These are phyloP conservation scores for Champsocephalus esox DNA, from an alignment of 2,797 vertebrate species.

Conservation along the genomic window DNA sequence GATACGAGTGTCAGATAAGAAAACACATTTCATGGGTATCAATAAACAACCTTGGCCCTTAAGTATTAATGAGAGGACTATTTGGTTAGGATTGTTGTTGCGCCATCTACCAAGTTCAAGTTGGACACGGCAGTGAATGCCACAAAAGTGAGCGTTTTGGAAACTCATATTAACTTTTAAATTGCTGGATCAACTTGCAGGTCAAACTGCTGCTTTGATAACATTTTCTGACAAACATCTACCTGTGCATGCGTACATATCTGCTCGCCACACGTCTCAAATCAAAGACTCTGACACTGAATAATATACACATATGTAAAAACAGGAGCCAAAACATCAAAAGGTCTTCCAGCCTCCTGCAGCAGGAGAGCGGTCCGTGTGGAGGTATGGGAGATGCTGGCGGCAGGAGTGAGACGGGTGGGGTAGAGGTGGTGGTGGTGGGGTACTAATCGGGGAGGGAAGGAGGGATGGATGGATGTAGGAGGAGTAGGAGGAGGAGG, in stretches of 20 bases:
- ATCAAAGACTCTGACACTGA: constrained; percentile 18
- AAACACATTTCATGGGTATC: too few species aligned
- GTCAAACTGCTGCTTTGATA: not conserved
- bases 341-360: constrained; percentile 30
- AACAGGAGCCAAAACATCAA: constrained; percentile 29
- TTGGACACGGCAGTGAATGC: not conserved
- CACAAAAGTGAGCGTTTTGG: not conserved
- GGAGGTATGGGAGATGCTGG: constrained; percentile 67
- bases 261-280: not conserved
- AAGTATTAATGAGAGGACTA: not conserved
- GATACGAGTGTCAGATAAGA: too few species aligned
- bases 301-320: not conserved
- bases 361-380: constrained; percentile 30
- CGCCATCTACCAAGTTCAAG: constrained; percentile 10
- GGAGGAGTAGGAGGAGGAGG: constrained; percentile 43
- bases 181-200: not conserved
- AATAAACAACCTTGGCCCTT: not conserved
- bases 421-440: constrained; percentile 38
- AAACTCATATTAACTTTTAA: not conserved
- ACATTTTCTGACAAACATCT: constrained; percentile 4
- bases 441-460: constrained; percentile 54
- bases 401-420: constrained; percentile 22
- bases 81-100: not conserved
- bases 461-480: constrained; percentile 58
- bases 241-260: not conserved